Percentiles rank a stretch among this genome's conserved stretches.
phyloP scores from a whole-genome alignment of 1,140 invertebrate species.

The Pectinophora gossypiella region DNA sequence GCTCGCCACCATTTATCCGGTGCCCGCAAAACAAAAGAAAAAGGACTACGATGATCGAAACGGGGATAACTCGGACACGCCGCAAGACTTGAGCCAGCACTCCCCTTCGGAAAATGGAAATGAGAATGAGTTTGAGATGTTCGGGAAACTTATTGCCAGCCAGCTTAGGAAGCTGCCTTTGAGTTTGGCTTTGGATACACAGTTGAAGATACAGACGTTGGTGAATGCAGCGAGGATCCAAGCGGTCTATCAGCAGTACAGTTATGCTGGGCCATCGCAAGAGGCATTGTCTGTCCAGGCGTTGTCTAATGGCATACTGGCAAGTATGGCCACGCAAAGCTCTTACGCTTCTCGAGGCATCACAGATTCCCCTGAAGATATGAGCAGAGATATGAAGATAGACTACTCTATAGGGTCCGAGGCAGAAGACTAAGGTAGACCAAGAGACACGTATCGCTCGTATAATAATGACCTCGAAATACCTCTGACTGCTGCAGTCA shows the following conservation, averaged over 20 bases:
- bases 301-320: conserved; percentile 61
- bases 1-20: conserved; percentile 58
- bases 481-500: conserved; percentile 22
- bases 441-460: background rate
- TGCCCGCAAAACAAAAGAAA: conserved; percentile 65
- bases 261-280: conserved; percentile 62
- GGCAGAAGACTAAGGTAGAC: conserved; percentile 41
- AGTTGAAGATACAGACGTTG: conserved; percentile 66
- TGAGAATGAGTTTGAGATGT: conserved; percentile 71
- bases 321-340: conserved; percentile 59
- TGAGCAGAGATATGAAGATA: conserved; percentile 50
- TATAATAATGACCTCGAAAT: conserved; percentile 1
- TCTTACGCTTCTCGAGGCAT: conserved; percentile 40
- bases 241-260: conserved; percentile 67
- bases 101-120: conserved; percentile 60
- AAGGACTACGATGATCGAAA: conserved; percentile 41
- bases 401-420: conserved; percentile 59
- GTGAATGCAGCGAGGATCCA: conserved; percentile 68
- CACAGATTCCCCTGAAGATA: conserved; percentile 53
- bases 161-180: conserved; percentile 64
- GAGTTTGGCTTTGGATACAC: conserved; percentile 63
- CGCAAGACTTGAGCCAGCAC: conserved; percentile 62
- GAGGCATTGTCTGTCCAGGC: conserved; percentile 63
- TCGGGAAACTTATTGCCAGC: conserved; percentile 65
- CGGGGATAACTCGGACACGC: conserved; percentile 45